Base-by-base conservation (phyloP, 2,888 invertebrate genomes). In the Ferrisia virgata region DNA sequence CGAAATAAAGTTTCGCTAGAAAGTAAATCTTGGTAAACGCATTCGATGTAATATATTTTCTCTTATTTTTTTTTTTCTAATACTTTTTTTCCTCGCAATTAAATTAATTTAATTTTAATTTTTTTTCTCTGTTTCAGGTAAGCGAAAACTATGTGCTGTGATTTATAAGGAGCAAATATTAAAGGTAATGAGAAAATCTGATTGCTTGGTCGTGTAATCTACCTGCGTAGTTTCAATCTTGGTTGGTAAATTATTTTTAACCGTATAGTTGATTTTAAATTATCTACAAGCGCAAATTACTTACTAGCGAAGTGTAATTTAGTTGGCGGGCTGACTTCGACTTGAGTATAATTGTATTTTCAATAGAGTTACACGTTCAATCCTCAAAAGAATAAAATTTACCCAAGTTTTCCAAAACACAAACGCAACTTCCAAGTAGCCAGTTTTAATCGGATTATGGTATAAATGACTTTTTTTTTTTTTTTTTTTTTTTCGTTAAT, bases 61-160 rank as follows among this genome's bases (percentile, higher is more conserved):
- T 18, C n/a, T n/a, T n/a, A 39, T 11, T 11, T 39, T 39, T 15
- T 64, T 64, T 64, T 64, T 64, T 53, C 22, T 22, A 53, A 53
- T 53, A 64, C 28, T 76, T 76, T 25, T 36, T 76, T 36, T 33
- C 72, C 28, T 8, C 15, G 69, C 36, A 76, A 36, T 76, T 76
- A 76, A 76, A 76, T 76, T 76, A 76, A 76, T 76, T 76, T 76
- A 76, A 76, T 76, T 76, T 72, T n/a, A 47, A 47, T n/a, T 47
- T 47, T 22, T 53, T 47, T 47, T n/a, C 18, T 47, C 11, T 76
- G 36, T 76, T 76, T 76, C 72, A 76, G 72, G 72, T 76, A 76
- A 76, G 72, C 25, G 33, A 76, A 31, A 36, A 36, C 9, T 6
- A 2, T 31, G 64, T 25, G 47, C n/a, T 53, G 72, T 76, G 72